A percentile compares a stretch with the other conserved stretches of the same genome.
Conservation (phyloP, 2,888 invertebrate species). For the Escarpia spicata region DNA sequence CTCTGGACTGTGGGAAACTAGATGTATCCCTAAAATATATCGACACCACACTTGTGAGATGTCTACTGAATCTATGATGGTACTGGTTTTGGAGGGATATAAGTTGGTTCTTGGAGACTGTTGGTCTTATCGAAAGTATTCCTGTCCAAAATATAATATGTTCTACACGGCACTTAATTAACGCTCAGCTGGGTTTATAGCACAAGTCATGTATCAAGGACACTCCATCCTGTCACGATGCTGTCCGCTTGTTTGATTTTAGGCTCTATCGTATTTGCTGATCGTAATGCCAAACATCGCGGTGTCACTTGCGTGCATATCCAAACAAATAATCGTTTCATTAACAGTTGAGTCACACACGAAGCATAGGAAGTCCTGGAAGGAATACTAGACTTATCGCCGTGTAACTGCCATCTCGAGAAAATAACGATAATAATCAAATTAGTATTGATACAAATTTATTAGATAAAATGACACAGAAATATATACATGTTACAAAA, state of each 20-base stretch:
- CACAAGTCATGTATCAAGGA: neutral
- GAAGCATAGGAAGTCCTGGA: neutral
- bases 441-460: neutral
- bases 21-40: too few relatives aligned
- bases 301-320: neutral
- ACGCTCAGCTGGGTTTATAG: neutral
- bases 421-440: neutral
- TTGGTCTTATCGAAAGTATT: neutral
- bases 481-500: constrained; percentile 7
- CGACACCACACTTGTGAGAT: neutral
- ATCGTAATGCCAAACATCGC: neutral
- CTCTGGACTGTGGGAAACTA: too few relatives aligned
- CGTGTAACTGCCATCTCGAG: neutral
- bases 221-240: neutral
- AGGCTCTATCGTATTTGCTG: neutral
- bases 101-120: neutral
- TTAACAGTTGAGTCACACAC: neutral
- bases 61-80: neutral
- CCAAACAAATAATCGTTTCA: neutral
- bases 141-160: neutral
- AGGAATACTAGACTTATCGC: neutral
- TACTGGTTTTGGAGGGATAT: neutral
- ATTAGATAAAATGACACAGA: neutral
- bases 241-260: neutral
- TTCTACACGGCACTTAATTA: neutral